phyloP scores from a whole-genome alignment of 2,888 invertebrate genomes.

The Lasioglossum zephyrum region DNA sequence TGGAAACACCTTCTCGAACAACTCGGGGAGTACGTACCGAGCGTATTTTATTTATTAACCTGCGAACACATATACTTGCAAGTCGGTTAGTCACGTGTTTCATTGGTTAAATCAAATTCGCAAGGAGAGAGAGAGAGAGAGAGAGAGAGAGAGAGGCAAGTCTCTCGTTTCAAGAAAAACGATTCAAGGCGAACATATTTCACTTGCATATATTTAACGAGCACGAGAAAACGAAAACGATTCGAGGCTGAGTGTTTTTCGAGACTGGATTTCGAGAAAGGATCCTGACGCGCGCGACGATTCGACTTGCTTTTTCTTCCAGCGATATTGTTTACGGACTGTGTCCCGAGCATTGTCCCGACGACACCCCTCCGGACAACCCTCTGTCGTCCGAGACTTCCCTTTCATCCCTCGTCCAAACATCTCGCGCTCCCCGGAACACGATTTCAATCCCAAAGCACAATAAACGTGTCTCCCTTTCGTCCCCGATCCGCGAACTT shows the following conservation, averaged over 20 bases:
- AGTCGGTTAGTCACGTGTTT: too few relatives aligned
- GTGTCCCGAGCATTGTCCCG: background rate
- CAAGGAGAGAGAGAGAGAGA: too few relatives aligned
- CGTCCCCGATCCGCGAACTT: slow-evolving; percentile 26
- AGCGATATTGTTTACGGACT: slow-evolving; percentile 7
- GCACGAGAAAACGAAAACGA: too few relatives aligned
- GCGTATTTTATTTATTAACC: background rate
- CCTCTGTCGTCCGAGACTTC: background rate
- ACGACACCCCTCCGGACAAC: background rate
- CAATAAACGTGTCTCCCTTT: slow-evolving; percentile 33
- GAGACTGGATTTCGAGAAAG: background rate
- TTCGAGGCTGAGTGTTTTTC: too few relatives aligned
- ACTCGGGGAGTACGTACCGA: background rate
- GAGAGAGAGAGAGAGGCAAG: too few relatives aligned
- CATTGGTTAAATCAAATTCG: too few relatives aligned
- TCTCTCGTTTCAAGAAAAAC: background rate
- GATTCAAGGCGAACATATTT: too few relatives aligned
- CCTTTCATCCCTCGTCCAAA: slow-evolving; percentile 20
- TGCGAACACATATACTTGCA: background rate
- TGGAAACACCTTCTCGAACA: background rate
- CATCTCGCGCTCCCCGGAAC: slow-evolving; percentile 23
- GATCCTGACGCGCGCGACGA: background rate
- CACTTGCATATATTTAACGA: background rate
- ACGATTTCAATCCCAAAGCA: slow-evolving; percentile 34
- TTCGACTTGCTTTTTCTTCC: background rate